These are phyloP conservation scores for Melospiza georgiana DNA, from an alignment of 2,113 vertebrate genomes.

Conservation along the genomic window DNA sequence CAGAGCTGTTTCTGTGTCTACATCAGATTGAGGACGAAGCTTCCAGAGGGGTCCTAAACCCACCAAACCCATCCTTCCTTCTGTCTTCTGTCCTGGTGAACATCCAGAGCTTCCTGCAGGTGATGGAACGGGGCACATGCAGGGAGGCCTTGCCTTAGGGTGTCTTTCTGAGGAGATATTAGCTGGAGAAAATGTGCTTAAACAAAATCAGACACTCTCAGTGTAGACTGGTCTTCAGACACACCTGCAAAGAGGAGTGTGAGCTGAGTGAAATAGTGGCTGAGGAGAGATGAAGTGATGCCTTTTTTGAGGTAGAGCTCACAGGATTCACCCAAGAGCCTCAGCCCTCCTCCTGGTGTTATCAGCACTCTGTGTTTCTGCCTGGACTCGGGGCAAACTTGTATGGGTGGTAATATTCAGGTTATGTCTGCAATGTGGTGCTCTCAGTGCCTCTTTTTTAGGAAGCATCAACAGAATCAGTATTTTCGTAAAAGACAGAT, in stretches of 20 bases:
- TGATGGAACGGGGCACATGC: background rate
- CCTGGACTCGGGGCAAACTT: rapidly evolving
- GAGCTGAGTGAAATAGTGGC: background rate
- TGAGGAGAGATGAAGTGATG: background rate
- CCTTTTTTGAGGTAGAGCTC: background rate
- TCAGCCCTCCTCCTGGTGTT: rapidly evolving
- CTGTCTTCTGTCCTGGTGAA: background rate
- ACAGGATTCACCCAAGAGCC: background rate
- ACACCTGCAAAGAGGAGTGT: background rate
- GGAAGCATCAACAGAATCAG: background rate
- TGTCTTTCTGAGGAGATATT: background rate
- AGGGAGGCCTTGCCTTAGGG: rapidly evolving
- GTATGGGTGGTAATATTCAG: background rate
- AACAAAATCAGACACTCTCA: background rate
- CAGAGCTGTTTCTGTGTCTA: background rate
- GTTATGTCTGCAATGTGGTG: rapidly evolving
- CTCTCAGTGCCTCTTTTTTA: background rate
- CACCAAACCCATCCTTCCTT: background rate
- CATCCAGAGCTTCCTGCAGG: background rate
- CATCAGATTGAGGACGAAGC: background rate
- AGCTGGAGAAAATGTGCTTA: background rate
- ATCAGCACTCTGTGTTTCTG: rapidly evolving
- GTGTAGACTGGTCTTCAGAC: background rate
- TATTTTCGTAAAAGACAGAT: background rate
- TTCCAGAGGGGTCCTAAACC: background rate